Conservation (phyloP, 2,888 invertebrate species). For the Andrena dorsata region DNA sequence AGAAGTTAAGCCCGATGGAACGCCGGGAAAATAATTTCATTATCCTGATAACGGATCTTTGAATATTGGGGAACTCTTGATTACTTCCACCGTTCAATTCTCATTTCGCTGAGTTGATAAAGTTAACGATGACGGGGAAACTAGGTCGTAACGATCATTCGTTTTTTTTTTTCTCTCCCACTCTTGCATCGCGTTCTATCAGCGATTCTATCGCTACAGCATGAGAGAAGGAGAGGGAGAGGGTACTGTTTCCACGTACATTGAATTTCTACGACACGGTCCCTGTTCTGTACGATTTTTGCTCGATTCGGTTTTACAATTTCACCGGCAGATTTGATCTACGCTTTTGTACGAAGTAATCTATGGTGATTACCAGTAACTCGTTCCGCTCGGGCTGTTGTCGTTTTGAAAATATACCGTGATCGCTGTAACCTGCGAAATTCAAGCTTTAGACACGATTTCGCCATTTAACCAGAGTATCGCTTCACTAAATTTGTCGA, state of each 20-base stretch:
- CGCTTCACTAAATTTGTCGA: too few species aligned
- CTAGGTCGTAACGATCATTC: slow-evolving; percentile 54
- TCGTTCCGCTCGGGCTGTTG: background rate
- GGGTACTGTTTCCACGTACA: slow-evolving; percentile 18
- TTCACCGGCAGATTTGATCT: slow-evolving; percentile 12
- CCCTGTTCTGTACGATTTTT: slow-evolving; percentile 16
- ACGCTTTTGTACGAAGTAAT: slow-evolving; percentile 14
- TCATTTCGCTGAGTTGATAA: slow-evolving; percentile 67
- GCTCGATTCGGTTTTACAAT: slow-evolving; percentile 21
- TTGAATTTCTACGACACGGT: slow-evolving; percentile 27
- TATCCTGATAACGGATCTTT: slow-evolving; percentile 72
- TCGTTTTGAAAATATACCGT: background rate
- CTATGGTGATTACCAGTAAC: slow-evolving; percentile 3
- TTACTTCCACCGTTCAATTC: slow-evolving; percentile 68
- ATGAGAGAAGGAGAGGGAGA: background rate
- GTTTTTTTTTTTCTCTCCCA: background rate
- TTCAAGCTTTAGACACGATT: background rate
- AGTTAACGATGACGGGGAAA: slow-evolving; percentile 63
- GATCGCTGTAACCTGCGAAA: background rate
- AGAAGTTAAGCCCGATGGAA: slow-evolving; percentile 46
- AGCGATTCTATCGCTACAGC: slow-evolving; percentile 1
- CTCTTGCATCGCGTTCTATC: background rate
- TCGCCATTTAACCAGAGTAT: too few species aligned
- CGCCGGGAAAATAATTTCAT: slow-evolving; percentile 69
- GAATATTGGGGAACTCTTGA: slow-evolving; percentile 68